Base-by-base conservation (phyloP, 92 coral and sea anemone genomes). In the Palythoa heliodiscus region DNA sequence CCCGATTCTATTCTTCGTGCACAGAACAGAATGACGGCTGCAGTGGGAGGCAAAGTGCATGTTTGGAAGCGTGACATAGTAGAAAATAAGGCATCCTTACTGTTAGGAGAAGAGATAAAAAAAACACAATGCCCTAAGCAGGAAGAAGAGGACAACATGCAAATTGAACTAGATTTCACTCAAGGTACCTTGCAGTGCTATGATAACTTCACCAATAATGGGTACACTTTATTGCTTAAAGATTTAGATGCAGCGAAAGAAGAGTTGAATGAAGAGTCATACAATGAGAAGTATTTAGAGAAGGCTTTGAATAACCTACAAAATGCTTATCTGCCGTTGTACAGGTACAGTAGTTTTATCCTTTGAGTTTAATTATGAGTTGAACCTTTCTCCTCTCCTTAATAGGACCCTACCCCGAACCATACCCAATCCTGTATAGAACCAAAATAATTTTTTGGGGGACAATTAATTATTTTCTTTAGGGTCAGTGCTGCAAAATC, bases 11-110 rank as follows among this genome's bases (percentile, higher is more conserved):
- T 87, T 25, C 13, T 83, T 24, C 83, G 82, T 2, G 38, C 60
- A 4, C 94, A 91, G 71, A 14, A 38, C 40, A 77, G 89, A 52
- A 86, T 91, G 94, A 85, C 1, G 22, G n/a, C 22, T 15, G 22
- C 4, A 60, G 22, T 60, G 67, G 67, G 22, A 60, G 67, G 7
- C 20, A 60, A 60, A 25, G 67, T 89, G 13, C 39, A 72, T 19
- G 40, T 86, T 14, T 91, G 94, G 92, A 89, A 89, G 63, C 57
- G 35, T 66, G 73, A 52, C 13, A 88, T 89, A 52, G 83, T 52
- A 52, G 83, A 77, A 2, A 77, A 77, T 66, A 53, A 54, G 43
- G 69, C 70, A 25, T 70, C 68, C 25, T 17, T 77, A 29, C 2
- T 53, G 83, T 54, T 77, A 20, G 83, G 70, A 25, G 70, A 77